phyloP scores from a whole-genome alignment of 2,113 vertebrate species.

The Odocoileus hemionus region DNA sequence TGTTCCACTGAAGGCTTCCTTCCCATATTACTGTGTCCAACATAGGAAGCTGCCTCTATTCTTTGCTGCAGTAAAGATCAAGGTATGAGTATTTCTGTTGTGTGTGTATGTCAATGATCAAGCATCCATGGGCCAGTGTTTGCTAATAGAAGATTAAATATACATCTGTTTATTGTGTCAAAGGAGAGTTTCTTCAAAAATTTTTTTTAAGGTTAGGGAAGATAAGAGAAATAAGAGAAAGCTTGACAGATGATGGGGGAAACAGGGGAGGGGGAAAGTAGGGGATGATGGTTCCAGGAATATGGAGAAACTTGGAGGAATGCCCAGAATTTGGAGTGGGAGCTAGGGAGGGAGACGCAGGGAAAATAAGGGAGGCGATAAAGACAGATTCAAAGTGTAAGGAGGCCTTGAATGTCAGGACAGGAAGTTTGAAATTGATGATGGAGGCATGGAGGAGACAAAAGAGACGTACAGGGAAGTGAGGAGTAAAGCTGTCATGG shows the following conservation, averaged over 20 bases:
- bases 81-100: background rate
- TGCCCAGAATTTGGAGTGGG: constrained; percentile 69
- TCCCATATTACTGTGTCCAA: background rate
- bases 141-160: constrained; percentile 33
- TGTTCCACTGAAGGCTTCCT: background rate
- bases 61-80: background rate
- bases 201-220: constrained; percentile 30
- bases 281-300: constrained; percentile 57
- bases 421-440: constrained; percentile 74
- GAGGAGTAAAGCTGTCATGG: background rate
- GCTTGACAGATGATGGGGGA: constrained; percentile 49
- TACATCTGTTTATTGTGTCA: constrained; percentile 35
- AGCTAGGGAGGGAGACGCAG: constrained; percentile 56
- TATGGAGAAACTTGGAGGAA: constrained; percentile 68
- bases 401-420: constrained; percentile 71
- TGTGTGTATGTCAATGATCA: background rate
- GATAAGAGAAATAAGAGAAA: constrained; percentile 54
- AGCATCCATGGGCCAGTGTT: background rate
- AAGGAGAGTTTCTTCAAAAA: background rate
- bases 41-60: background rate
- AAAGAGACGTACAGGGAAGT: background rate
- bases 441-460: constrained; percentile 24
- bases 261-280: background rate
- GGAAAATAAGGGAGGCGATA: constrained; percentile 59
- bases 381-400: constrained; percentile 67